A percentile compares a stretch with the other conserved stretches of the same genome.
These are phyloP conservation scores for Anthopleura sola DNA, from an alignment of 64 coral and sea anemone species.

Conservation along the genomic window DNA sequence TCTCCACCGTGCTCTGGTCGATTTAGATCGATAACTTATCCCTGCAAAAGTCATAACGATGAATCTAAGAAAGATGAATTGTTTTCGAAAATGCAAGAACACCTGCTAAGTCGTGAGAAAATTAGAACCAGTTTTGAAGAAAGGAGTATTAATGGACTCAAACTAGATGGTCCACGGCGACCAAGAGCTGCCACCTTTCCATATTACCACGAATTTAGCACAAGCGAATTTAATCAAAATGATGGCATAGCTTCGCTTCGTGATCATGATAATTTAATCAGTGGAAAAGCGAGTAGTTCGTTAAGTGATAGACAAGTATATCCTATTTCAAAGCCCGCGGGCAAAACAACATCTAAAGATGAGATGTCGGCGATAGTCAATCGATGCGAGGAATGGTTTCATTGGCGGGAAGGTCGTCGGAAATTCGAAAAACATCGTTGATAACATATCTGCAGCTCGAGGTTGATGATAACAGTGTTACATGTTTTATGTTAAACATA, in stretches of 20 bases:
- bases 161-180: neutral
- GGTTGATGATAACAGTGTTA: no score
- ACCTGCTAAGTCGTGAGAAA: neutral
- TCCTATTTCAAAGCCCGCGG: neutral
- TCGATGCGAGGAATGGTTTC: constrained; percentile 14
- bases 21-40: neutral
- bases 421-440: neutral
- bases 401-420: neutral
- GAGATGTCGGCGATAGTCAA: neutral
- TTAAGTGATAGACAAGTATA: neutral
- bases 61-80: neutral
- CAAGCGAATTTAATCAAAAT: neutral
- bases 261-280: neutral
- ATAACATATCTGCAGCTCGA: neutral
- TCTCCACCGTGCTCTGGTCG: neutral
- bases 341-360: neutral
- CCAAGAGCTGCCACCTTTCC: constrained; percentile 10
- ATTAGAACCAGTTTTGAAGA: neutral
- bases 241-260: neutral
- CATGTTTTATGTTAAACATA: no score
- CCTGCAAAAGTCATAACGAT: neutral
- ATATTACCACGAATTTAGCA: neutral
- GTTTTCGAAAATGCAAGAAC: neutral
- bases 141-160: neutral
- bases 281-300: neutral